Percentiles rank a stretch among this genome's conserved stretches.
Conservation (phyloP, 2,113 vertebrate genomes). For the Bambusicola thoracicus region DNA sequence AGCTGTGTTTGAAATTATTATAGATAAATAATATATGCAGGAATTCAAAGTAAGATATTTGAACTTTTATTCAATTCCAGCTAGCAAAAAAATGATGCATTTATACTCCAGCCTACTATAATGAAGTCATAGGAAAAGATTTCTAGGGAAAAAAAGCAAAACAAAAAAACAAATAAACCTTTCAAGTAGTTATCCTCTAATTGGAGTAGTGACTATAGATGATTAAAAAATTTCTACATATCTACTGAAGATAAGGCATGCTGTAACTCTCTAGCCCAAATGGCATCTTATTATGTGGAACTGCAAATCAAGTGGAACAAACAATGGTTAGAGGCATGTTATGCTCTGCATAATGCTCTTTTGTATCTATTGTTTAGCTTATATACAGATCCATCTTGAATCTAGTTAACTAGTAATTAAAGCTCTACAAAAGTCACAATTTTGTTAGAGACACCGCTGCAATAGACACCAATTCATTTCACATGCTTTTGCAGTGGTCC, state of each 20-base stretch:
- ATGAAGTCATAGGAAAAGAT: not conserved
- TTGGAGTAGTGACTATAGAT: constrained; percentile 8
- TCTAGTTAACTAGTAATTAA: constrained; percentile 58
- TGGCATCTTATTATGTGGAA: constrained; percentile 23
- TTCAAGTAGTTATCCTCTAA: not conserved
- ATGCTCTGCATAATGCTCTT: constrained; percentile 50
- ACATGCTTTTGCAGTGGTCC: not conserved
- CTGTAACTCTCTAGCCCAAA: constrained; percentile 38
- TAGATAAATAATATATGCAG: not conserved
- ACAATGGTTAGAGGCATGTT: constrained; percentile 61
- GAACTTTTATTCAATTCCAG: not conserved
- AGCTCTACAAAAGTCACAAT: constrained; percentile 18
- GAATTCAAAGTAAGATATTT: not conserved
- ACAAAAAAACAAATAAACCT: not conserved
- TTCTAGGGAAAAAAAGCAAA: not conserved
- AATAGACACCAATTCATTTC: not conserved
- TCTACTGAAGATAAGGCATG: constrained; percentile 38
- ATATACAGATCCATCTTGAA: constrained; percentile 49
- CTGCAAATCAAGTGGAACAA: constrained; percentile 63
- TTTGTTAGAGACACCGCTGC: constrained; percentile 5
- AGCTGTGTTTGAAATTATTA: not conserved
- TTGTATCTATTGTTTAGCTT: constrained; percentile 60
- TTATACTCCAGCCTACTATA: not conserved
- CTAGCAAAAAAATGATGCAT: not conserved
- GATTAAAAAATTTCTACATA: constrained; percentile 13